These are phyloP conservation scores for Thaumatotibia leucotreta DNA, from an alignment of 1,140 invertebrate species.

Conservation along the genomic window DNA sequence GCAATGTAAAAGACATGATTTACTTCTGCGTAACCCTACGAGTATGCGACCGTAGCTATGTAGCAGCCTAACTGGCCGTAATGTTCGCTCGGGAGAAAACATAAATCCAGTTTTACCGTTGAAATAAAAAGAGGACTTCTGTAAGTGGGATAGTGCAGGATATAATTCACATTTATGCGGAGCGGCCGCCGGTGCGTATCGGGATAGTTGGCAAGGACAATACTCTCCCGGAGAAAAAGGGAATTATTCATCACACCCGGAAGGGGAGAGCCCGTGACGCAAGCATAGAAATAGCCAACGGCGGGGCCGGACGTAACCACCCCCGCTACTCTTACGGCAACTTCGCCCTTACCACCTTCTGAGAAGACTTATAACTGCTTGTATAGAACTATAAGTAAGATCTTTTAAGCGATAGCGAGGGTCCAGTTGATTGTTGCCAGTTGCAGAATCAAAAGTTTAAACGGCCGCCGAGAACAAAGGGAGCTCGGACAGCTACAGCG, in stretches of 20 bases:
- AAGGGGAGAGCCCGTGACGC: conserved; percentile 75
- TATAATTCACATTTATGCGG: conserved; percentile 70
- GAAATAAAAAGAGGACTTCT: conserved; percentile 65
- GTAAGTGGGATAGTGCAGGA: conserved; percentile 62
- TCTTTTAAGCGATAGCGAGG: conserved; percentile 56
- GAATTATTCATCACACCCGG: conserved; percentile 76
- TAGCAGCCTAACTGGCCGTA: conserved; percentile 43
- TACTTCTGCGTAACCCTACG: not conserved
- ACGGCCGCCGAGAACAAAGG: conserved; percentile 73
- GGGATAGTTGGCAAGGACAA: conserved; percentile 69
- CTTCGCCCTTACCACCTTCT: conserved; percentile 12
- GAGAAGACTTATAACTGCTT: conserved; percentile 32
- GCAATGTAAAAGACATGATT: conserved; percentile 10
- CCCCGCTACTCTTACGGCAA: not conserved
- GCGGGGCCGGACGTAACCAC: conserved; percentile 34
- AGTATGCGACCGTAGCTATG: conserved; percentile 19
- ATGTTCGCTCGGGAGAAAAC: conserved; percentile 51
- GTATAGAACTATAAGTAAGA: conserved; percentile 6
- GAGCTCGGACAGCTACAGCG: conserved; percentile 55
- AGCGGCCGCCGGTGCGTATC: conserved; percentile 65
- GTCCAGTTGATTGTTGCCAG: conserved; percentile 71
- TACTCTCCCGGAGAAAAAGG: conserved; percentile 69
- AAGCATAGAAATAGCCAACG: conserved; percentile 68
- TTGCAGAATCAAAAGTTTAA: conserved; percentile 77
- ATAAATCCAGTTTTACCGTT: conserved; percentile 61